A percentile compares a stretch with the other conserved stretches of the same genome.
Evolutionary conservation across 2,113 vertebrate genomes (phyloP).

Genomic region (Bubo blakistoni): DNA sequence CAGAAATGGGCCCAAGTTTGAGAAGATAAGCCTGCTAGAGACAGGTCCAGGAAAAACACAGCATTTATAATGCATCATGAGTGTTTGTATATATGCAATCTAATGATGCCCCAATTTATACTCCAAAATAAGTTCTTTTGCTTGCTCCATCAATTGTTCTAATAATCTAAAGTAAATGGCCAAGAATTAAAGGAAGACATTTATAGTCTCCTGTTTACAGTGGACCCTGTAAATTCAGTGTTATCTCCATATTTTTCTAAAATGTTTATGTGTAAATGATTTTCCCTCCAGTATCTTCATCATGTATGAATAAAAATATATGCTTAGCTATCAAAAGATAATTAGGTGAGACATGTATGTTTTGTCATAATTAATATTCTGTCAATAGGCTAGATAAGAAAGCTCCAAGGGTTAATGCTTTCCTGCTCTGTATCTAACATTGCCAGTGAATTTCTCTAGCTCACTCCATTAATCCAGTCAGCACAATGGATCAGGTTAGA

Average conservation of each 20-base stretch:
- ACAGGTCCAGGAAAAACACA: conserved; percentile 21
- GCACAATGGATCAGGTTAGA: conserved; percentile 82
- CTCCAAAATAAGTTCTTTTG: conserved; percentile 29
- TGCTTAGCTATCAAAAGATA: conserved; percentile 76
- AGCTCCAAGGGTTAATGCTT: conserved; percentile 78
- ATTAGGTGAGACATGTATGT: conserved; percentile 76
- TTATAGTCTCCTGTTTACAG: conserved; percentile 44
- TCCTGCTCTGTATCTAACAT: conserved; percentile 69
- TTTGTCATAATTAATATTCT: conserved; percentile 82
- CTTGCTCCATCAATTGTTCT: conserved; percentile 31
- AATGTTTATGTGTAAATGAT: conserved; percentile 69
- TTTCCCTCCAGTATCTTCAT: conserved; percentile 60
- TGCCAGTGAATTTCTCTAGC: conserved; percentile 78
- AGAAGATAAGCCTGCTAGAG: conserved; percentile 15
- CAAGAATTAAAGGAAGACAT: conserved; percentile 42
- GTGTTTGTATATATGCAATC: conserved; percentile 50
- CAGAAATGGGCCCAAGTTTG: neutral
- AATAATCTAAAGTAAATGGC: conserved; percentile 36
- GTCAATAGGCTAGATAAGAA: conserved; percentile 81
- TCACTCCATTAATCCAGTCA: conserved; percentile 83
- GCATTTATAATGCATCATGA: conserved; percentile 39
- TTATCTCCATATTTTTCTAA: conserved; percentile 63
- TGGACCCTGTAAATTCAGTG: neutral
- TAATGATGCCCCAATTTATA: conserved; percentile 32
- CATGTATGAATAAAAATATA: conserved; percentile 71